A percentile compares a stretch with the other conserved stretches of the same genome.
Evolutionary conservation across 1,140 invertebrate genomes (phyloP).

Genomic region (Cyclargus thomasi): DNA sequence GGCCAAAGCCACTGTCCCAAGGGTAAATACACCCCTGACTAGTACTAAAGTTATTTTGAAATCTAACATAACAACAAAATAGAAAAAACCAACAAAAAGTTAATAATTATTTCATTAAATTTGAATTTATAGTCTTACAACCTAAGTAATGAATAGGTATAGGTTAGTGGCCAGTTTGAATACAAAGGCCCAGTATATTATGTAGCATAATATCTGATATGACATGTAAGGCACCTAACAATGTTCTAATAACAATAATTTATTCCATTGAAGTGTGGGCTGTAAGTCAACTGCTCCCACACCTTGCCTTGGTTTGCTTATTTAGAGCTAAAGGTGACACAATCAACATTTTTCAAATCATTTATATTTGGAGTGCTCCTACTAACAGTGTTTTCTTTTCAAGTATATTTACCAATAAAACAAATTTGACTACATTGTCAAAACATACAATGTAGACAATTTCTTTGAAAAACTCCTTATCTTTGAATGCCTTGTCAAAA

Average conservation of each 20-base stretch:
- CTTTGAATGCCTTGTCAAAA: not conserved
- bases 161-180: constrained; percentile 1
- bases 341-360: constrained; percentile 32
- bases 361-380: not conserved
- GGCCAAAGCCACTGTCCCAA: no score
- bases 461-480: not conserved
- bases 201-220: constrained; percentile 33
- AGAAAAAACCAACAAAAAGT: no score
- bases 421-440: not conserved
- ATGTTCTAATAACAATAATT: constrained; percentile 69
- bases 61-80: no score
- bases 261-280: constrained; percentile 66
- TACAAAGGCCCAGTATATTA: constrained; percentile 29
- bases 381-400: not conserved
- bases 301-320: constrained; percentile 57
- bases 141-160: not conserved
- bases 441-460: not conserved
- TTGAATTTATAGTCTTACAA: not conserved
- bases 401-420: not conserved
- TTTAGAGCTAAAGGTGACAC: constrained; percentile 45
- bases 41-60: no score
- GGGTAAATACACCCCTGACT: no score
- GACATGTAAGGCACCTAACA: constrained; percentile 58
- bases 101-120: no score
- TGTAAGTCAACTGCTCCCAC: constrained; percentile 57